Percentiles rank a stretch among this genome's conserved stretches.
phyloP scores from a whole-genome alignment of 2,113 vertebrate genomes.

The Proteles cristata region DNA sequence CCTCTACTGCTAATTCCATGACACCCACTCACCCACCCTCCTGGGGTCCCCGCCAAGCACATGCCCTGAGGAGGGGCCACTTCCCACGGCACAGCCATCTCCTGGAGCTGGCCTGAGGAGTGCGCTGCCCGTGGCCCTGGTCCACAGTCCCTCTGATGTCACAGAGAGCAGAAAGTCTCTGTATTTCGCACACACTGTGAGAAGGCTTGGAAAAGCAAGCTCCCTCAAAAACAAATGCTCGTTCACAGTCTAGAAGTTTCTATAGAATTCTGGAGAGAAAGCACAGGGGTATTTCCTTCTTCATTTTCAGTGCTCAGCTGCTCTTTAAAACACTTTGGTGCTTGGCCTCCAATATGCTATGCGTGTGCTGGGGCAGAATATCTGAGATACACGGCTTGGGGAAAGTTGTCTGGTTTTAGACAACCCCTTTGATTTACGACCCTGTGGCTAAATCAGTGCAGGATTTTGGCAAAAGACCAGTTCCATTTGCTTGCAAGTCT shows the following conservation, averaged over 20 bases:
- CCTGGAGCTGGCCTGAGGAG: neutral
- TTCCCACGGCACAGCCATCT: neutral
- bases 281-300: neutral
- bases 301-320: neutral
- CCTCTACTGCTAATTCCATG: neutral
- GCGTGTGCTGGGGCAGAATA: slow-evolving; percentile 60
- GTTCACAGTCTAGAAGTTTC: neutral
- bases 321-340: neutral
- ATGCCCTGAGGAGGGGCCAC: neutral
- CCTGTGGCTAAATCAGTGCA: slow-evolving; percentile 73
- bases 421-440: slow-evolving; percentile 81
- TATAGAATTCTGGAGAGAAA: neutral
- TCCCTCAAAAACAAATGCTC: neutral
- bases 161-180: neutral
- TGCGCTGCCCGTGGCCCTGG: neutral
- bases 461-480: slow-evolving; percentile 81
- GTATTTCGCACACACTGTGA: neutral
- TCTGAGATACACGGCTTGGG: slow-evolving; percentile 54
- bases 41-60: neutral
- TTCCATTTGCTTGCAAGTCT: slow-evolving; percentile 81
- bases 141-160: neutral
- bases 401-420: slow-evolving; percentile 79
- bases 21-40: neutral
- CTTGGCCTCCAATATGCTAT: neutral
- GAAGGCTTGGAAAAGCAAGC: neutral